phyloP scores from a whole-genome alignment of 2,113 vertebrate genomes.

The Phasianus colchicus region DNA sequence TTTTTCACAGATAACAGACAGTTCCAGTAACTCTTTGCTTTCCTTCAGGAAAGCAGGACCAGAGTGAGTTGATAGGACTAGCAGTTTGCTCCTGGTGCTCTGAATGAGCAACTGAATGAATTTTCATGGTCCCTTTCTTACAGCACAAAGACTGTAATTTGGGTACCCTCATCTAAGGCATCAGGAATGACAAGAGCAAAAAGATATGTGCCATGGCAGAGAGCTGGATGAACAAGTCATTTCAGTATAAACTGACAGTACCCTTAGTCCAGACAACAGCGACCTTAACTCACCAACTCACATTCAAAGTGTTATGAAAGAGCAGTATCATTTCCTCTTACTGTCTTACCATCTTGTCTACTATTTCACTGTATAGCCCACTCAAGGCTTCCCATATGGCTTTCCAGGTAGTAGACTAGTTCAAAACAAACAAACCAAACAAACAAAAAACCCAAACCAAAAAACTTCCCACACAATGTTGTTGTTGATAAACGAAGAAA shows the following conservation, averaged over 20 bases:
- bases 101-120: not conserved
- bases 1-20: not conserved
- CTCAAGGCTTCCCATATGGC: not conserved
- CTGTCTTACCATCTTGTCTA: not conserved
- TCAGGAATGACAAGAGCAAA: not conserved
- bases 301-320: not conserved
- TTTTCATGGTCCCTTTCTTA: not conserved
- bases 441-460: not conserved
- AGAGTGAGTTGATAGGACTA: not conserved
- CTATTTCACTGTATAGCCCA: not conserved
- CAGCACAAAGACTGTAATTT: not conserved
- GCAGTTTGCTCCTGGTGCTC: not conserved
- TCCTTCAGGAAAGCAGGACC: not conserved
- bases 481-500: conserved; percentile 43
- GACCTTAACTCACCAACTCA: not conserved
- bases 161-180: not conserved
- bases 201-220: not conserved
- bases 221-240: not conserved
- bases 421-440: too few species aligned
- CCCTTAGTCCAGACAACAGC: not conserved
- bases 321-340: not conserved
- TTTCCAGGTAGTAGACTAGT: not conserved
- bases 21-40: not conserved
- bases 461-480: not conserved
- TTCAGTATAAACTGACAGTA: not conserved